Evolutionary conservation across 2,888 invertebrate species (phyloP).

Genomic region (Aradus depressus): DNA sequence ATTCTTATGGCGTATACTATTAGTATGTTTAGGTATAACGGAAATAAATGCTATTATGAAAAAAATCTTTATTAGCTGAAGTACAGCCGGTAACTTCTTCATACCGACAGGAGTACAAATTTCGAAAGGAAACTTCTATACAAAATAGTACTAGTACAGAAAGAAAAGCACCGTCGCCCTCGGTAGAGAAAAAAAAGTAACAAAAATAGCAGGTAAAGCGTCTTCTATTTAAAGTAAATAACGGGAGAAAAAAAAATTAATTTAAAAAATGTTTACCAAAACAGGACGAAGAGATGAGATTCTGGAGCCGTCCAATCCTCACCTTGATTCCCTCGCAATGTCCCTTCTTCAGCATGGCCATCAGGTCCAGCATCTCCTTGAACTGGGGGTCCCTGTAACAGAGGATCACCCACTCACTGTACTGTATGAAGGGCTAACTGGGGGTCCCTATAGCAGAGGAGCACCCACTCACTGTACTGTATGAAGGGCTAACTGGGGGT

Average conservation of each 20-base stretch:
- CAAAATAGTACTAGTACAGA: not conserved
- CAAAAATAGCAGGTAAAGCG: not conserved
- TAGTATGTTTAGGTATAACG: no score
- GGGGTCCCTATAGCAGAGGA: no score
- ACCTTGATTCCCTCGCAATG: constrained; percentile 94
- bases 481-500: no score
- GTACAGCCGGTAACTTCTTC: no score
- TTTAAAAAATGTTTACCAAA: constrained; percentile 49
- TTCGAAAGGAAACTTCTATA: no score
- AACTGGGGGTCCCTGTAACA: constrained; percentile 75
- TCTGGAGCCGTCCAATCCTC: constrained; percentile 84
- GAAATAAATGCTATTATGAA: no score
- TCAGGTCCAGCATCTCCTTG: constrained; percentile 87
- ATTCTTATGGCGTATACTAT: no score
- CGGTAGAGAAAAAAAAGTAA: not conserved
- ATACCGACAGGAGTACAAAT: no score
- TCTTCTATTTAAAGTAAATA: not conserved
- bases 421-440: no score
- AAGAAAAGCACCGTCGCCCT: not conserved
- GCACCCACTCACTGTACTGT: no score
- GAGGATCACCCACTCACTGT: no score
- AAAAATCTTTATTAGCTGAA: no score
- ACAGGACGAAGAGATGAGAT: constrained; percentile 94
- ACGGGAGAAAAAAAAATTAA: not conserved
- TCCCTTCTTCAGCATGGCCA: constrained; percentile 95